Evolutionary conservation across 2,113 vertebrate genomes (phyloP).

Genomic region (Saimiri boliviensis): DNA sequence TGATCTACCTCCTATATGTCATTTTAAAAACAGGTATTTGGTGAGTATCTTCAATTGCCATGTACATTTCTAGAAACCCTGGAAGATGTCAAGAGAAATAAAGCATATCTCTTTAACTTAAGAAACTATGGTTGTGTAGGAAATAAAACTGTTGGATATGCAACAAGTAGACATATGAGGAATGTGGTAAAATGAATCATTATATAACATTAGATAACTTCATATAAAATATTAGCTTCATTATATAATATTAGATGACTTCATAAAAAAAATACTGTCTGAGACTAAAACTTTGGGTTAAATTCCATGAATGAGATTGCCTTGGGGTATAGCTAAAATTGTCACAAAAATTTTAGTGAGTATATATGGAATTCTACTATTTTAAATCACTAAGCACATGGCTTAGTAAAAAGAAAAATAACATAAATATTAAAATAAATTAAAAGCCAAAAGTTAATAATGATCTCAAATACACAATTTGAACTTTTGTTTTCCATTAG

Average conservation of each 20-base stretch:
- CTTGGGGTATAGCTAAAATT: background rate
- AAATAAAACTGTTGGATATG: background rate
- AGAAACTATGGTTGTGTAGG: background rate
- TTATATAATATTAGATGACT: background rate
- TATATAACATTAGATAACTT: background rate
- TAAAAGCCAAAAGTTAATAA: background rate
- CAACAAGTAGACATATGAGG: background rate
- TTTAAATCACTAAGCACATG: background rate
- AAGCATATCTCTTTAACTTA: background rate
- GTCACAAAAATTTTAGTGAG: background rate
- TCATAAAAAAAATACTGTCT: background rate
- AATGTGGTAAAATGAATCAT: background rate
- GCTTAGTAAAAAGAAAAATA: background rate
- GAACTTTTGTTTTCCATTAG: background rate
- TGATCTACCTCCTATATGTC: background rate
- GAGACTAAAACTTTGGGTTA: background rate
- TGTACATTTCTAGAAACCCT: background rate
- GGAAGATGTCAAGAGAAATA: background rate
- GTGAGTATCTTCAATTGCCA: background rate
- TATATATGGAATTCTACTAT: background rate
- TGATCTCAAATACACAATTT: background rate
- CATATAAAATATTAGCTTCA: background rate
- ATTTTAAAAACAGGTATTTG: background rate
- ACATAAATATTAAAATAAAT: background rate
- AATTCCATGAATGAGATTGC: background rate